Evolutionary conservation across 2,888 invertebrate genomes (phyloP), one percentile per base, ranked within the genome.

Genomic region (Pachycephus smyrnensis): DNA sequence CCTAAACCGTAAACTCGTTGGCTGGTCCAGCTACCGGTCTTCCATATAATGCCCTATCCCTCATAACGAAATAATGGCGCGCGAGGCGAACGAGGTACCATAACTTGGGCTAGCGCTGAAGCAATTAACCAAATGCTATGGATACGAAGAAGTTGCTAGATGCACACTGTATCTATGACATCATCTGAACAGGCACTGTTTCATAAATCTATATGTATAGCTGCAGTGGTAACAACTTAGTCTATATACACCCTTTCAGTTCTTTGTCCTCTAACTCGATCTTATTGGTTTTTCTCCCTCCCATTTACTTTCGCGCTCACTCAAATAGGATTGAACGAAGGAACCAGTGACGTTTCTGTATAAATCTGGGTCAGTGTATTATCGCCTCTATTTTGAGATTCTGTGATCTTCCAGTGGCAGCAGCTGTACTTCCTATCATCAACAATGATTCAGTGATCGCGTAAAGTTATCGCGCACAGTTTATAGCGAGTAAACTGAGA

Each of bases 371-470:
- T 77, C 79, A 81, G 81, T 82, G 88, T 89, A 90, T 90, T 90
- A 88, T 90, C 90, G 87, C 86, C 83, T 83, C 90, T 90, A 91
- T 90, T 91, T 90, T 85, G 84, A 88, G 89, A 87, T 82, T 87
- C 83, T 89, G 87, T 88, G 89, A 88, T 87, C 88, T 88, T 86
- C 55, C 55, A 55, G 80, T 73, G 69, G 87, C 87, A 88, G 86
- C 90, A 90, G 91, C 90, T 90, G 91, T 86, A 85, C 90, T 86
- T 90, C 90, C 89, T 89, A 90, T 91, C 89, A 88, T 88, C 86
- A 89, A 88, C 90, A 88, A 90, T 90, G 89, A 90, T 90, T 90
- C 89, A 89, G 87, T 88, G 89, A 90, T 90, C 88, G 88, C 85
- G 85, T 86, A 87, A 88, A 84, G 86, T 84, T 82, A 83, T 83